Conservation (phyloP, 1,140 invertebrate species). For the Polyergus mexicanus region DNA sequence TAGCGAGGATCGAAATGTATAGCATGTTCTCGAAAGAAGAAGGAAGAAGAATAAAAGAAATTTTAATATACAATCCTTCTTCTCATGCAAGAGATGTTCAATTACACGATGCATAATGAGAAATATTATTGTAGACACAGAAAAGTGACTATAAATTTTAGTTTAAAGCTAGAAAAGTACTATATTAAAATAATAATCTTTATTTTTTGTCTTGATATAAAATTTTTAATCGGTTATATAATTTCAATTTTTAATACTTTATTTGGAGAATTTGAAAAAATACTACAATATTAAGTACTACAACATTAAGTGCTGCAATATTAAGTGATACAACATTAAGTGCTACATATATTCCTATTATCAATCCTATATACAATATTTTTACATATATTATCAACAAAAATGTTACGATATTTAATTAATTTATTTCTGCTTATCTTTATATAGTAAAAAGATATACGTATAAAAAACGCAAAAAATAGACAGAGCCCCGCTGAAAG, state of each 20-base stretch:
- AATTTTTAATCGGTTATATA: background rate
- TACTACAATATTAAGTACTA: background rate
- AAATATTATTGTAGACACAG: background rate
- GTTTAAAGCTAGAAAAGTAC: background rate
- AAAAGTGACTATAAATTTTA: background rate
- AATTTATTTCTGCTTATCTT: background rate
- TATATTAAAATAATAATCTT: background rate
- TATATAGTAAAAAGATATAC: background rate
- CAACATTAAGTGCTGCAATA: background rate
- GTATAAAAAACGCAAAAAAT: background rate
- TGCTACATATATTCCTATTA: background rate
- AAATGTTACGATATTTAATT: background rate
- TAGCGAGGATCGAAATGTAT: slow-evolving; percentile 3
- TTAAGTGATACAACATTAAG: background rate
- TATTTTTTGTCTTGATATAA: background rate
- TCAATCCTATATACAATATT: slow-evolving; percentile 4
- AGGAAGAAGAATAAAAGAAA: slow-evolving; percentile 13
- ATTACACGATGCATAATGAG: background rate
- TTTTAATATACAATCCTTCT: background rate
- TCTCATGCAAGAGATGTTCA: background rate
- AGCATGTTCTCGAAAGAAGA: background rate
- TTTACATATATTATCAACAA: background rate
- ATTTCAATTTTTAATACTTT: background rate
- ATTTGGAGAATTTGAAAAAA: background rate
- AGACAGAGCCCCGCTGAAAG: too few species aligned